Conservation (phyloP, 2,797 vertebrate genomes). For the Pygocentrus nattereri region DNA sequence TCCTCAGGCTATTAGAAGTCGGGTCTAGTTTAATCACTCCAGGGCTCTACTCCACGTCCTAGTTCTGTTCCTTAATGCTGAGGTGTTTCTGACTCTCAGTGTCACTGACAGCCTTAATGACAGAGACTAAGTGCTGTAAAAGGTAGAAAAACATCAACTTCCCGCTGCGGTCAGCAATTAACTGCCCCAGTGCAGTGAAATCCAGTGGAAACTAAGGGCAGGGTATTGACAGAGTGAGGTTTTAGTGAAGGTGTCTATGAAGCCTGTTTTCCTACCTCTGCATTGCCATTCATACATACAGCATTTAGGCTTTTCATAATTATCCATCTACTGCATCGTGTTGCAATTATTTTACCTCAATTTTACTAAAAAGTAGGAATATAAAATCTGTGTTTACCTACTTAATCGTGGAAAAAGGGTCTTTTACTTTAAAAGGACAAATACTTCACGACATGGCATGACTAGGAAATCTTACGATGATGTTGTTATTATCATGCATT, state of each 20-base stretch:
- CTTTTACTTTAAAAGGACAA: too few relatives aligned
- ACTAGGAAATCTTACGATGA: too few relatives aligned
- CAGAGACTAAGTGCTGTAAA: neutral
- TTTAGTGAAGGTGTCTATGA: neutral
- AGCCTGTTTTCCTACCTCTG: neutral
- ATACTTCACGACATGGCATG: too few relatives aligned
- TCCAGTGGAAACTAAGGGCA: neutral
- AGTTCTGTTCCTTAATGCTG: neutral
- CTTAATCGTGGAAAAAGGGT: too few relatives aligned
- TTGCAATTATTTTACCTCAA: too few relatives aligned
- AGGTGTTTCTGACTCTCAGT: neutral
- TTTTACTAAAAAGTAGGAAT: too few relatives aligned
- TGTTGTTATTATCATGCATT: too few relatives aligned
- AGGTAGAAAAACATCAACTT: neutral
- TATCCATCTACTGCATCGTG: too few relatives aligned
- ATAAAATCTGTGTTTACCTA: too few relatives aligned
- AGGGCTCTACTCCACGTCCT: neutral
- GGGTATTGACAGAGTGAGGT: conserved; percentile 21
- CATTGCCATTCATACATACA: too few relatives aligned
- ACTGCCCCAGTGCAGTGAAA: neutral
- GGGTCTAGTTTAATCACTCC: neutral
- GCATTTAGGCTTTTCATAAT: too few relatives aligned
- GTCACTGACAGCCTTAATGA: conserved; percentile 1
- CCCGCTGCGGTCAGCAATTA: neutral
- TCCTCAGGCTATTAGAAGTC: conserved; percentile 1